Base-by-base conservation (phyloP, 2,797 vertebrate species). In the Gouania willdenowi region DNA sequence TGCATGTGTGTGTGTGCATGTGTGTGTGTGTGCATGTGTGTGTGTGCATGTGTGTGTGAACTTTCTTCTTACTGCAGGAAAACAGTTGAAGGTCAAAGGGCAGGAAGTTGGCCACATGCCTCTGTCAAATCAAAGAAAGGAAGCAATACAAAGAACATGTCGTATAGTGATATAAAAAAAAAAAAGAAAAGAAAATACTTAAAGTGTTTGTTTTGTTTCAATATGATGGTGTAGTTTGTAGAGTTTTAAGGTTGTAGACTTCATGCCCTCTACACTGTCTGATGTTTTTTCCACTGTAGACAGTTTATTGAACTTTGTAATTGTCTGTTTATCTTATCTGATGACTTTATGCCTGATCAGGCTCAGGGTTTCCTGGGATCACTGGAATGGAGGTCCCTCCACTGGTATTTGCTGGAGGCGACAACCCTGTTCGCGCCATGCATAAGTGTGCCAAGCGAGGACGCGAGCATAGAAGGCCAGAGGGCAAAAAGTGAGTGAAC, bases 61-160 rank as follows among this genome's bases (percentile, higher is more conserved):
- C 69, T 71, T 70, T 64, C 68, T 71, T 53, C 67, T 66, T 76
- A 66, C 77, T 65, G 68, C 47, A 18, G 59, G 70, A 76, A 70
- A 82, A 76, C 70, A 69, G 61, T 75, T 84, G 52, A 84, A 82
- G 80, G 84, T 83, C 82, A 87, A 81, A 84, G 85, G 79, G 81
- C 81, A 86, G 81, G 78, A 86, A 85, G 78, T 84, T 75, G 81
- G 83, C 85, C 85, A 87, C 83, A 83, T 87, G 85, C 82, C 79
- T 83, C 83, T 79, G 81, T 86, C 83, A 83, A 37, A 54, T 64
- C 58, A 57, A 32, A 63, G 53, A 69, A 52, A 75, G 74, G 71
- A 71, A 79, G 69, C 53, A 52, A 72, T 39, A 29, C 62, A 33
- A 40, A 35, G 25, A 49, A 53, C 30, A 16, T 18, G 26, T 32